phyloP scores from a whole-genome alignment of 2,797 vertebrate species.

The Argyrosomus regius region DNA sequence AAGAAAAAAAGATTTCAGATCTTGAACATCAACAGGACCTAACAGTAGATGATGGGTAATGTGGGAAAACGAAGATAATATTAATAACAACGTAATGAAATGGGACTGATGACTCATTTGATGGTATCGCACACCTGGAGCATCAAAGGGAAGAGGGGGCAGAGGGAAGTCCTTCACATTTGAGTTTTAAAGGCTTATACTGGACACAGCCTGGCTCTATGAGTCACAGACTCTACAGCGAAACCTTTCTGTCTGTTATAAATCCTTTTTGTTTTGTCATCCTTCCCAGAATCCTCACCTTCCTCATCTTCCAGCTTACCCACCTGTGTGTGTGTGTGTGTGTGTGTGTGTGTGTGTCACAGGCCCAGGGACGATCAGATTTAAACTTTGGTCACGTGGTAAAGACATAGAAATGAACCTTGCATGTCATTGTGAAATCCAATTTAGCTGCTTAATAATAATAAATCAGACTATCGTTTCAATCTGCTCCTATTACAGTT shows the following conservation, averaged over 20 bases:
- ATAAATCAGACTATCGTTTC: not conserved
- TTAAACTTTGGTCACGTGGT: slow-evolving; percentile 21
- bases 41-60: slow-evolving; percentile 33
- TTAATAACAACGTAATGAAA: slow-evolving; percentile 78
- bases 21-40: slow-evolving; percentile 11
- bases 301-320: slow-evolving; percentile 10
- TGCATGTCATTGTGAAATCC: slow-evolving; percentile 14
- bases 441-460: slow-evolving; percentile 3
- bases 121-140: slow-evolving; percentile 83
- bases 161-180: slow-evolving; percentile 33
- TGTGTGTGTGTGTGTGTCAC: slow-evolving; percentile 31
- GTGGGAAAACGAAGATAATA: slow-evolving; percentile 61
- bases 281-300: slow-evolving; percentile 42
- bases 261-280: slow-evolving; percentile 17
- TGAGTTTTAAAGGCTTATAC: slow-evolving; percentile 34
- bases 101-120: slow-evolving; percentile 65
- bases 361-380: slow-evolving; percentile 56
- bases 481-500: slow-evolving; percentile 8
- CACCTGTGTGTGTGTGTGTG: slow-evolving; percentile 24
- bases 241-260: slow-evolving; percentile 20
- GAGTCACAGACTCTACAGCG: slow-evolving; percentile 15
- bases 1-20: slow-evolving; percentile 29
- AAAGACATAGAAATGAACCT: slow-evolving; percentile 21
- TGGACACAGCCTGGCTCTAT: slow-evolving; percentile 17
- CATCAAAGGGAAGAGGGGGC: slow-evolving; percentile 73